phyloP scores from a whole-genome alignment of 2,797 vertebrate genomes.

The Chelonia mydas region DNA sequence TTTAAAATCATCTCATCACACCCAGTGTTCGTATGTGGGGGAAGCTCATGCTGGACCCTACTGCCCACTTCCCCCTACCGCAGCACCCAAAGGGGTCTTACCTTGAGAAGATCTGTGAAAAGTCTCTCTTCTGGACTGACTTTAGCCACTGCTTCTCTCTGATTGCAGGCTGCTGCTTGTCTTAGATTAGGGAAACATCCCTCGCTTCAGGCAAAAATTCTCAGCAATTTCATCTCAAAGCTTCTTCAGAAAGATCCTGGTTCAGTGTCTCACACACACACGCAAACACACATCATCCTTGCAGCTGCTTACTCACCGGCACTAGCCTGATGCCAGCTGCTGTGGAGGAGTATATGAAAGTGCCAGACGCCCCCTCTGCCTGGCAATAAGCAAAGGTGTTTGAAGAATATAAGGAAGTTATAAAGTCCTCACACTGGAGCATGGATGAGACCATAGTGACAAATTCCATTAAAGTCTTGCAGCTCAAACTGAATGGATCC shows the following conservation, averaged over 20 bases:
- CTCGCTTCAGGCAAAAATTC: constrained; percentile 89
- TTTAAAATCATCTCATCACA: neutral
- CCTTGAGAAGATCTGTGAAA: constrained; percentile 46
- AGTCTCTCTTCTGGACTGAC: constrained; percentile 26
- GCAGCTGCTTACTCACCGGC: constrained; percentile 64
- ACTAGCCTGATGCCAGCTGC: constrained; percentile 49
- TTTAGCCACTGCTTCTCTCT: constrained; percentile 66
- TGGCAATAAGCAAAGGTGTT: constrained; percentile 12
- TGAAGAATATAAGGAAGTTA: neutral
- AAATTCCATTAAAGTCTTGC: neutral
- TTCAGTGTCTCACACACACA: constrained; percentile 12
- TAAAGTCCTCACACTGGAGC: neutral
- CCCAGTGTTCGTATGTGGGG: neutral
- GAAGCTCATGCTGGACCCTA: neutral
- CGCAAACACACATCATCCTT: constrained; percentile 21
- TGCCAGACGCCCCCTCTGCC: constrained; percentile 40
- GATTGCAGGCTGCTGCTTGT: constrained; percentile 91
- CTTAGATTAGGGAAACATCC: constrained; percentile 86
- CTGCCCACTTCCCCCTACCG: neutral
- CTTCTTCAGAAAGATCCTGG: constrained; percentile 55
- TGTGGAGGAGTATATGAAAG: constrained; percentile 23
- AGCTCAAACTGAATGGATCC: neutral
- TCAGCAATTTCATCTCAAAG: constrained; percentile 77
- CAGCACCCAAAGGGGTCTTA: constrained; percentile 50
- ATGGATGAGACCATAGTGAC: neutral